phyloP scores from a whole-genome alignment of 2,797 vertebrate genomes.

The Synaphobranchus kaupii region DNA sequence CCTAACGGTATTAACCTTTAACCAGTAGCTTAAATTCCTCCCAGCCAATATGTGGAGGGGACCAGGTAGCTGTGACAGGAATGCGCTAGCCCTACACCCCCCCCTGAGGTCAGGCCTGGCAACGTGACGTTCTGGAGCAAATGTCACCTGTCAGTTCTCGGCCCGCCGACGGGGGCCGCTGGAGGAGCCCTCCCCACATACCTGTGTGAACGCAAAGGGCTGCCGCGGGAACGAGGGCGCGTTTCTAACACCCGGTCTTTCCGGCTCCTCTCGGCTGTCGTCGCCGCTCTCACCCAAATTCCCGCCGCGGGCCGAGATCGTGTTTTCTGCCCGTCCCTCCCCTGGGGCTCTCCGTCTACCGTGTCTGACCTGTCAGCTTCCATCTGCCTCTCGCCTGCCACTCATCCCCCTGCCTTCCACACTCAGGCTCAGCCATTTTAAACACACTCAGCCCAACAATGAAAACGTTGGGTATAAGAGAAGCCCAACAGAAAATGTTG shows the following conservation, averaged over 20 bases:
- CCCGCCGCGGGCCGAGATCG: neutral
- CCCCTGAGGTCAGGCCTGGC: neutral
- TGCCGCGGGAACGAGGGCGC: neutral
- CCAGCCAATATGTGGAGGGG: neutral
- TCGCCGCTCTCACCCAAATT: neutral
- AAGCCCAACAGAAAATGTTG: slow-evolving; percentile 42
- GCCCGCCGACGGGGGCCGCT: neutral
- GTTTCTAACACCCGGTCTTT: neutral
- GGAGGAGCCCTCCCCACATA: neutral
- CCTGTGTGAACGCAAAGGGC: neutral
- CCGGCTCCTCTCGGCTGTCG: neutral
- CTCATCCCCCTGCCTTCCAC: neutral
- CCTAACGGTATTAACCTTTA: neutral
- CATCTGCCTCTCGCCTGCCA: neutral
- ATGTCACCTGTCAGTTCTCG: neutral
- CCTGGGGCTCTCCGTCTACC: neutral
- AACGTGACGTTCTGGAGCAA: neutral
- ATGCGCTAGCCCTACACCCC: neutral
- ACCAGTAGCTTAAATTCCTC: neutral
- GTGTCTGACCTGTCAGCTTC: neutral
- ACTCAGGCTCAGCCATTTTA: neutral
- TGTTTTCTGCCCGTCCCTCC: neutral
- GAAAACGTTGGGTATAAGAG: neutral
- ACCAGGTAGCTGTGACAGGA: neutral
- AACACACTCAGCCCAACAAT: neutral